Evolutionary conservation across 2,113 vertebrate genomes (phyloP), one percentile per base, ranked within the genome.

Genomic region (Argyrosomus japonicus): DNA sequence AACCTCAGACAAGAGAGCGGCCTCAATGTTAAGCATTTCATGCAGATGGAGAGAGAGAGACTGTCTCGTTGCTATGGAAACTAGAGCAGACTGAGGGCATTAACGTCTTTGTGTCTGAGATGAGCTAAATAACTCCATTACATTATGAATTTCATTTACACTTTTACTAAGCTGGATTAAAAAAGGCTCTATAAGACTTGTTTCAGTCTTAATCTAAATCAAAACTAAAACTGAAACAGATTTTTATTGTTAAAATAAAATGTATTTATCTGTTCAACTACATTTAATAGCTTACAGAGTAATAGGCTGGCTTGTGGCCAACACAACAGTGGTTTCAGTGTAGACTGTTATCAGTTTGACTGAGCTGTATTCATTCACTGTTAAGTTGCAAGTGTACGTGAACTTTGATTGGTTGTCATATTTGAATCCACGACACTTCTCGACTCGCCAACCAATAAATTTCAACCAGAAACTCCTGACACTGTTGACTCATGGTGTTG

Each of bases 41-140:
- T 58, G 8, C 61, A 67, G 54, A 87, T 1, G 2, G 73, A 83
- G 77, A 81, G 36, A 36, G 77, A 81, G 21, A 69, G 64, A 47
- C 70, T 15, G 6, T 79, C 77, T 77, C 3, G 82, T 90, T 86
- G 76, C 88, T 69, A 83, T 86, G 62, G 90, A 79, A 91, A 90
- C 87, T 19, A 45, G 51, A 79, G 64, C 74, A 85, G 75, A 86
- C 77, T 27, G 43, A 58, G 64, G 70, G 12, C 71, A 78, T 84
- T 23, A 36, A 65, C 78, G 65, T 58, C 80, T 89, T 84, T 86
- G 73, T 83, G 80, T 82, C 45, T 79, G 61, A 79, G 27, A 77
- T 77, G 63, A 83, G 62, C 70, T 86, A 57, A 65, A 45, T 19
- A 75, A 74, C 45, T 47, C n/a, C 18, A 68, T 68, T 25, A 79